Evolutionary conservation across 1,140 invertebrate species (phyloP).

Genomic region (Zaprionus lachaisei): DNA sequence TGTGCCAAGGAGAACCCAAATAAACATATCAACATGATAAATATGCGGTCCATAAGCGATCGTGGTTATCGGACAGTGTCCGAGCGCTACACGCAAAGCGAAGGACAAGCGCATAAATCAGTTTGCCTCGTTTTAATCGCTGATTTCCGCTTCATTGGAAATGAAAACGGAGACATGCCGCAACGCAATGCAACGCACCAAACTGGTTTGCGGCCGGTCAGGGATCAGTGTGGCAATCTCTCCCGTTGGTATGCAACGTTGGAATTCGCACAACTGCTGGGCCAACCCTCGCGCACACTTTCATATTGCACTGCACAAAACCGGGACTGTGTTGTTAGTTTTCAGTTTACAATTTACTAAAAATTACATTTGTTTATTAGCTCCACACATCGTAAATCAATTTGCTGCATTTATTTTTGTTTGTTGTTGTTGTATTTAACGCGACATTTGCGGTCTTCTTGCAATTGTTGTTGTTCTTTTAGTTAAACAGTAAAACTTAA

Average conservation of each 20-base stretch:
- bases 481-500: slow-evolving; percentile 76
- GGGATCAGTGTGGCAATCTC: slow-evolving; percentile 2
- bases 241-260: neutral
- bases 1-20: slow-evolving; percentile 57
- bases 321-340: slow-evolving; percentile 15
- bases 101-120: slow-evolving; percentile 80
- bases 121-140: slow-evolving; percentile 67
- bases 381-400: slow-evolving; percentile 61
- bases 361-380: slow-evolving; percentile 55
- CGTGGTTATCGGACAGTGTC: slow-evolving; percentile 55
- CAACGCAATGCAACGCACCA: slow-evolving; percentile 8
- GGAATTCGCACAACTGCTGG: slow-evolving; percentile 25
- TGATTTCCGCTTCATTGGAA: slow-evolving; percentile 77
- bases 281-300: slow-evolving; percentile 47
- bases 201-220: slow-evolving; percentile 48
- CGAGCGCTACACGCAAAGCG: slow-evolving; percentile 52
- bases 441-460: slow-evolving; percentile 53
- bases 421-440: slow-evolving; percentile 70
- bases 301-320: slow-evolving; percentile 58
- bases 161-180: slow-evolving; percentile 45
- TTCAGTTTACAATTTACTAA: slow-evolving; percentile 43
- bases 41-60: slow-evolving; percentile 66
- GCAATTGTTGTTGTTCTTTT: slow-evolving; percentile 41
- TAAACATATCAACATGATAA: slow-evolving; percentile 80
- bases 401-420: slow-evolving; percentile 48